phyloP scores from a whole-genome alignment of 92 coral and sea anemone species.

The Galaxea fascicularis region DNA sequence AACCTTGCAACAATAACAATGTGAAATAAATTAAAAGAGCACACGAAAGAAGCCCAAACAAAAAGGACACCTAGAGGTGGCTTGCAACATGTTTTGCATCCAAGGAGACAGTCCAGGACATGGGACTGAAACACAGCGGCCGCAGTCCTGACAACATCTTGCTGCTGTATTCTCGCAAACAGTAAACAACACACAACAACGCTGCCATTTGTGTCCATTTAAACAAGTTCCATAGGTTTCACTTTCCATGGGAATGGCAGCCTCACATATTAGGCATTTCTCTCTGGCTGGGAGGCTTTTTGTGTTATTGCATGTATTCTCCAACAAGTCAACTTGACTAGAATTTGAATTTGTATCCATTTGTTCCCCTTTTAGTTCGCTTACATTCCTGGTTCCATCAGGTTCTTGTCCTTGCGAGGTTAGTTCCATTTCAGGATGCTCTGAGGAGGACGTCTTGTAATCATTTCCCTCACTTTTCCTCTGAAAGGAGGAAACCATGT shows the following conservation, averaged over 20 bases:
- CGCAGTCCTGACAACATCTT: conserved; percentile 67
- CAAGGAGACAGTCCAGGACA: conserved; percentile 29
- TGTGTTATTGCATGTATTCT: not conserved
- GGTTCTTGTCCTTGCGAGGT: not conserved
- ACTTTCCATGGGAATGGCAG: conserved; percentile 47
- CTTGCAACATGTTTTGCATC: conserved; percentile 17
- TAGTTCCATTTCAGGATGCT: not conserved
- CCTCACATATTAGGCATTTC: conserved; percentile 47
- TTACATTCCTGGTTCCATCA: not conserved
- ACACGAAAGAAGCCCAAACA: conserved; percentile 57
- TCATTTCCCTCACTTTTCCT: not conserved
- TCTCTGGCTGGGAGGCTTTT: conserved; percentile 33
- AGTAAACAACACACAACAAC: conserved; percentile 51
- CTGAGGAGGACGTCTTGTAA: not conserved
- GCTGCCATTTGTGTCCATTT: conserved; percentile 63
- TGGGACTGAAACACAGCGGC: conserved; percentile 48
- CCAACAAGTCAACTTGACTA: not conserved
- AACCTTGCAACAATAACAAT: too few species aligned
- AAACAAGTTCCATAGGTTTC: conserved; percentile 45
- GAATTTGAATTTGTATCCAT: not conserved
- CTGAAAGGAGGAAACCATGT: not conserved
- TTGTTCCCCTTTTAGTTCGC: not conserved
- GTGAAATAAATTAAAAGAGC: not conserved
- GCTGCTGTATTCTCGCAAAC: conserved; percentile 36
- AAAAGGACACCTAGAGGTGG: conserved; percentile 46